These are phyloP conservation scores for Regulus satrapa DNA, from an alignment of 2,113 vertebrate species.

Conservation along the genomic window DNA sequence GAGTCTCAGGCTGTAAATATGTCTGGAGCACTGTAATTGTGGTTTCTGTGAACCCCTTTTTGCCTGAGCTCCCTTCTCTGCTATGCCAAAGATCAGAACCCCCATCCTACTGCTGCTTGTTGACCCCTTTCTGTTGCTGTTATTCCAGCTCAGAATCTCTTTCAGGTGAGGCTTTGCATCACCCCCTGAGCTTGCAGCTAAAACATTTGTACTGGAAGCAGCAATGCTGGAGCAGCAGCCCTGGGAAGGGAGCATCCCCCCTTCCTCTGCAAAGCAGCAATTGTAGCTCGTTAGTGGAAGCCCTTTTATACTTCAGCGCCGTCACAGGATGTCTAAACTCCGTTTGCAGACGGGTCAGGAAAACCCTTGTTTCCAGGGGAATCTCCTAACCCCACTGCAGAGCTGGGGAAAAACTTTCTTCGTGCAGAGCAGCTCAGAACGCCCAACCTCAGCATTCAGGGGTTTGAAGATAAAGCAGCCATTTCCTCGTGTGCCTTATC, in stretches of 20 bases:
- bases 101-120: neutral
- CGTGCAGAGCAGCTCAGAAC: neutral
- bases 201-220: neutral
- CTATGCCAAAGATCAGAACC: neutral
- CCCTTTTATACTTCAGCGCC: neutral
- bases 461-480: neutral
- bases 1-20: neutral
- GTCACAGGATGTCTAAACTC: neutral
- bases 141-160: neutral
- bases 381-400: neutral
- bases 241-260: neutral
- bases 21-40: neutral
- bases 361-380: neutral
- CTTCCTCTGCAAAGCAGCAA: neutral
- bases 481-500: neutral
- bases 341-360: neutral
- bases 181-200: neutral
- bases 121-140: neutral
- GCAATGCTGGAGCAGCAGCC: neutral
- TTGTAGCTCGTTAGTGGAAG: neutral
- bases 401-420: neutral
- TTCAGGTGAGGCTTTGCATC: neutral
- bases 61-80: neutral
- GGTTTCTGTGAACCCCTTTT: neutral
- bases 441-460: neutral